Base-by-base conservation (phyloP, 2,888 invertebrate species). In the Hylaea fasciaria region DNA sequence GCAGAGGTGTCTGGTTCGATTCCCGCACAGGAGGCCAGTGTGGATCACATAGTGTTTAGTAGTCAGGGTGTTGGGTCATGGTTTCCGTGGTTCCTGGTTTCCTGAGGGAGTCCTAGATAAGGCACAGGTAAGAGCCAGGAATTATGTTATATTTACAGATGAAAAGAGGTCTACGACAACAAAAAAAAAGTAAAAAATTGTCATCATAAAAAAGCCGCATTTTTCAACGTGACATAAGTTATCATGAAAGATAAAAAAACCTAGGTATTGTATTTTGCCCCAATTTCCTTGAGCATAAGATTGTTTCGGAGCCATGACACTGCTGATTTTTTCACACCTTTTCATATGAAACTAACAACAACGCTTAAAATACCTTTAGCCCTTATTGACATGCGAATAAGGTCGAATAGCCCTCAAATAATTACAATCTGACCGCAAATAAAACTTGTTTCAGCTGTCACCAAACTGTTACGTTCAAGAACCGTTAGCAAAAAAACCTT, bases 401-500 rank as follows among this genome's bases (percentile, higher is more conserved):
- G 46, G 65, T 55, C 53, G 9, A 71, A 52, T 62, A 59, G 73
- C 1, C 9, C 8, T 7, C 48, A n/a, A 0, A 4, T 9, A 4
- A 0, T 0, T 0, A 0, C 55, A 49, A 28, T 29, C 0, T 0
- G 12, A 32, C 10, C 14, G 58, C 40, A 69, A 61, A 35, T 48
- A 37, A 62, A 56, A 11, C 39, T 72, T 49, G 72, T 71, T 52
- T 56, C 54, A 54, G 48, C 59, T 65, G 70, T 73, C 68, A 68
- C 71, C 66, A 71, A 73, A 63, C 63, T 64, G 68, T 66, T 68
- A 54, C 56, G 60, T 72, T 73, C 66, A 74, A 75, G 70, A 70
- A 75, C 79, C 77, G 80, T 80, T 80, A 77, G 74, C 70, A 77
- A 4, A 83, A 83, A 84, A 85, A 83, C 74, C 43, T 44, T 63